A percentile compares a stretch with the other conserved stretches of the same genome.
Evolutionary conservation across 2,888 invertebrate genomes (phyloP).

Genomic region (Melikaiella ostensackeni): DNA sequence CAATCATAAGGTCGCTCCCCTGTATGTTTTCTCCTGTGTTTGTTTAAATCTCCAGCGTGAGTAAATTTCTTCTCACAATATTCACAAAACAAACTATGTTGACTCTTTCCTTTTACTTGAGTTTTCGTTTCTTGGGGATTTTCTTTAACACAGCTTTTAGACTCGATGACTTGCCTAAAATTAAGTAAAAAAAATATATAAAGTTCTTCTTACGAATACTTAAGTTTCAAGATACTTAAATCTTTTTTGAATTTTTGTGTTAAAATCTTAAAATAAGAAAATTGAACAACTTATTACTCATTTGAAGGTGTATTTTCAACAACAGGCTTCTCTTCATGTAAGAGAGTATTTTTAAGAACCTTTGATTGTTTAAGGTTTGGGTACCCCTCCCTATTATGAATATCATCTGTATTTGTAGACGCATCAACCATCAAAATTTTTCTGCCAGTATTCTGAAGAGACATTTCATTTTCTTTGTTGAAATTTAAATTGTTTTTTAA

Average conservation of each 20-base stretch:
- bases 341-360: background rate
- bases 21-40: constrained; percentile 62
- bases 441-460: background rate
- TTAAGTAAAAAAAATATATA: background rate
- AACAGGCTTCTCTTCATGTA: background rate
- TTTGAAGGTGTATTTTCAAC: background rate
- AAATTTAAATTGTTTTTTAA: background rate
- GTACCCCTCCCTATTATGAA: no score
- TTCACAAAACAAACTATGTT: constrained; percentile 47
- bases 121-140: background rate
- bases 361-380: background rate
- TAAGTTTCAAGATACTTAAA: background rate
- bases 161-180: background rate
- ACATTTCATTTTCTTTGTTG: background rate
- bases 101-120: background rate
- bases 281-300: background rate
- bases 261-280: background rate
- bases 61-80: constrained; percentile 58
- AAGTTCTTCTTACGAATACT: background rate
- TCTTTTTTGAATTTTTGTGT: background rate
- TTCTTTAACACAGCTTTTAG: background rate
- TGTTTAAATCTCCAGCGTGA: constrained; percentile 60
- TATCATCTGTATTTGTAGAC: background rate
- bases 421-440: background rate
- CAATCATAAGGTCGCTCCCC: constrained; percentile 67